Evolutionary conservation across 2,797 vertebrate species (phyloP), one percentile per base, ranked within the genome.

Genomic region (Tauraco hartlaubi): DNA sequence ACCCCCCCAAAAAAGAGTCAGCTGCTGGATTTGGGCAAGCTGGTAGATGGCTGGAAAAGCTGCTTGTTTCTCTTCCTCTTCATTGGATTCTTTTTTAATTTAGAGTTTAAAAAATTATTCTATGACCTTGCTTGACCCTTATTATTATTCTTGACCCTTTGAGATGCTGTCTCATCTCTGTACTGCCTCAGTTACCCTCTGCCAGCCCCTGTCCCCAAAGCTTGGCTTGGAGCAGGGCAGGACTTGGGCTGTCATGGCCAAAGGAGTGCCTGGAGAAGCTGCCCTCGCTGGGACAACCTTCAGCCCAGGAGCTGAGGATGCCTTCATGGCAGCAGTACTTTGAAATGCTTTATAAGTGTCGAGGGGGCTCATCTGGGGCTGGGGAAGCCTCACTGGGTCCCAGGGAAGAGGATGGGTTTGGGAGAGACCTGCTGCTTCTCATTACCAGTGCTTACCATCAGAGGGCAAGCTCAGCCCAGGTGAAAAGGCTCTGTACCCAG

Each of bases 381-480:
- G 18, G 5, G 21, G 31, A 55, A 46, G 2, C 5, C 25, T 9
- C 28, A 8, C 13, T 46, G 25, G 3, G 5, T 4, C 7, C 20
- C 8, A 6, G 20, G 21, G 15, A 35, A 64, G 39, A 5, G 31
- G 15, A 5, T 2, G 41, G 22, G 5, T 71, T 80, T 9, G 29
- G 39, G 35, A 51, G 5, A 64, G 39, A 84, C 28, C 14, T 10
- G 48, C 48, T 77, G 4, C 54, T 67, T 62, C 85, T 92, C 90
- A 95, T 43, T 96, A 92, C 91, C 93, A 52, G 56, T 12, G 13
- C 71, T 74, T 21, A 74, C 97, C 98, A 96, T 97, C 94, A 98
- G 98, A 98, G 98, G 97, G 97, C 88, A 97, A 96, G 72, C 97
- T 92, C 93, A 94, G 91, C 88, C 94, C 94, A 88, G 94, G 75